A percentile compares a stretch with the other conserved stretches of the same genome.
Evolutionary conservation across 2,113 vertebrate genomes (phyloP).

Genomic region (Theristicus caerulescens): DNA sequence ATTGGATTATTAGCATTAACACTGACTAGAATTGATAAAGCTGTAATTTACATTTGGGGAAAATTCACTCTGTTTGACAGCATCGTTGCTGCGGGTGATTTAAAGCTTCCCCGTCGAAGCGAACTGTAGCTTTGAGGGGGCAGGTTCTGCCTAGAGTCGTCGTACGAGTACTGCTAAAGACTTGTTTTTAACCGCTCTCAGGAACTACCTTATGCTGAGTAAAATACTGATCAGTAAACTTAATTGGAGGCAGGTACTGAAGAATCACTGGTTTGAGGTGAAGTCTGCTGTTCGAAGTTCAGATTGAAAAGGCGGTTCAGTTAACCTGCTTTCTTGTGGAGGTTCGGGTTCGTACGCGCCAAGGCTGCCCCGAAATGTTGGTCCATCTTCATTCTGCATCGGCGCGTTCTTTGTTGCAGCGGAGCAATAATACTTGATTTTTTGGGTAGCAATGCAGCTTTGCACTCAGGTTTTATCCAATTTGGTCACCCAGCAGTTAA

Average conservation of each 20-base stretch:
- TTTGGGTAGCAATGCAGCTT: background rate
- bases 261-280: background rate
- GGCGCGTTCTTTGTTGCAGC: background rate
- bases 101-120: background rate
- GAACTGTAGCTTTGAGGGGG: background rate
- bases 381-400: background rate
- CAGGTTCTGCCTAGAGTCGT: background rate
- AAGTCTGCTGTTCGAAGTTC: background rate
- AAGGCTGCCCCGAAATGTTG: background rate
- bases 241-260: background rate
- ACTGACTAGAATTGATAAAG: background rate
- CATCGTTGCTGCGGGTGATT: background rate
- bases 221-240: background rate
- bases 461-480: background rate
- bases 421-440: background rate
- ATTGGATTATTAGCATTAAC: conserved; percentile 14
- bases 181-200: background rate
- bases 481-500: background rate
- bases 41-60: background rate
- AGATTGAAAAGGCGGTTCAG: background rate
- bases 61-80: background rate
- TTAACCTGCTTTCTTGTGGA: background rate
- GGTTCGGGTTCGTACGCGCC: too few species aligned
- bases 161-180: background rate
- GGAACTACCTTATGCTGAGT: background rate